Conservation (phyloP, 2,113 vertebrate genomes). For the Calypte anna region DNA sequence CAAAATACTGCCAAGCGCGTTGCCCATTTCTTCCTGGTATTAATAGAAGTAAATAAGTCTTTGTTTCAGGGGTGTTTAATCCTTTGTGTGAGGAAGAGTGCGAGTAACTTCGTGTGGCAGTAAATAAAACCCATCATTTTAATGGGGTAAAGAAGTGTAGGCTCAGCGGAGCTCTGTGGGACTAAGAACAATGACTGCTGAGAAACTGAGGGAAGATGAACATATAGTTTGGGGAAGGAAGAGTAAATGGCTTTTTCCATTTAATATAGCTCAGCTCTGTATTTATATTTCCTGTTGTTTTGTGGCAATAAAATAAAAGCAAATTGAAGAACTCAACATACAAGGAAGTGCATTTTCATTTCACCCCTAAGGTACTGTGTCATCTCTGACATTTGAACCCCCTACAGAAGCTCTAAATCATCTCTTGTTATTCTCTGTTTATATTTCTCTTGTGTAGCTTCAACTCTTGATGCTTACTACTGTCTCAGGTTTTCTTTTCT, state of each 20-base stretch:
- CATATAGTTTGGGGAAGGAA: neutral
- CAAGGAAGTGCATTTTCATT: neutral
- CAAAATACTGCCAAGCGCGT: neutral
- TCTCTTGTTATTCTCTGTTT: neutral
- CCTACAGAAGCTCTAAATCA: neutral
- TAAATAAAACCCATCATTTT: rapidly evolving
- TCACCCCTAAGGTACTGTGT: neutral
- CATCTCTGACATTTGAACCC: neutral
- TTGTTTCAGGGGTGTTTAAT: neutral
- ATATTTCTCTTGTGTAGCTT: neutral
- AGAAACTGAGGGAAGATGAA: neutral
- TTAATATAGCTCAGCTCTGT: neutral
- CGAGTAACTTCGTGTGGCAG: neutral
- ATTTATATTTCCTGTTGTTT: neutral
- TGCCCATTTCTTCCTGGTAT: neutral
- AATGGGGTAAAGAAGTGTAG: neutral
- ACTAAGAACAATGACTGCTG: rapidly evolving
- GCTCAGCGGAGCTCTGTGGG: neutral
- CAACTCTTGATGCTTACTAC: neutral
- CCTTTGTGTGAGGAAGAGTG: neutral
- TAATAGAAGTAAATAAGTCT: neutral
- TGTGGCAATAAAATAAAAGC: neutral
- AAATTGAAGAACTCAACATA: neutral
- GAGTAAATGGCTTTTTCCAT: neutral
- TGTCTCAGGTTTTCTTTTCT: neutral